These are phyloP conservation scores for Petrophora chlorosata DNA, from an alignment of 2,888 invertebrate genomes.

Conservation along the genomic window DNA sequence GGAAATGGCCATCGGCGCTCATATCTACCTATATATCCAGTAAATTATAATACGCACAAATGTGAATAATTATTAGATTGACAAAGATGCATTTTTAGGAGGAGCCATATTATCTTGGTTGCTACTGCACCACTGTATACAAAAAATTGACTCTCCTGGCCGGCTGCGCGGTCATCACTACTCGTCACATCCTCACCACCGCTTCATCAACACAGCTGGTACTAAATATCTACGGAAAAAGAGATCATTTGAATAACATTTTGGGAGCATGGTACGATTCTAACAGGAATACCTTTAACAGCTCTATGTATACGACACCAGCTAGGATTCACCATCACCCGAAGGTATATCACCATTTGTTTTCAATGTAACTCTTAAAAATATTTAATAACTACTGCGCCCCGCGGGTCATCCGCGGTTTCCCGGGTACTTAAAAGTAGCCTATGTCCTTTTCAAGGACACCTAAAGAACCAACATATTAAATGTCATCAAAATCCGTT, in stretches of 20 bases:
- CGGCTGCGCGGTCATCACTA: conserved; percentile 54
- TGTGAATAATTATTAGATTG: neutral
- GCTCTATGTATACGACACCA: conserved; percentile 48
- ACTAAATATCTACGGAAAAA: conserved; percentile 34
- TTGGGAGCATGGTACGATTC: conserved; percentile 60
- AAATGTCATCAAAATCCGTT: too few relatives aligned
- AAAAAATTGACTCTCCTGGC: conserved; percentile 40
- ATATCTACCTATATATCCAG: too few relatives aligned
- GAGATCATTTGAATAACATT: conserved; percentile 33
- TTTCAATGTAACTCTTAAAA: too few relatives aligned
- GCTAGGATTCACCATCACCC: conserved; percentile 58
- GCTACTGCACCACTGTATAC: conserved; percentile 55
- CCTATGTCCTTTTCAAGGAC: too few relatives aligned
- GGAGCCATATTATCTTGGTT: conserved; percentile 34
- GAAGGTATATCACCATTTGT: conserved; percentile 44
- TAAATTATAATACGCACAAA: neutral
- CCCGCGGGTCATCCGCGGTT: too few relatives aligned
- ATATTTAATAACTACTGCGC: too few relatives aligned
- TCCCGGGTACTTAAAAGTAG: too few relatives aligned
- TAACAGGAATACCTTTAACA: conserved; percentile 34
- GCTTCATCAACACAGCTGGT: conserved; percentile 56
- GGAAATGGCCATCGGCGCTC: too few relatives aligned
- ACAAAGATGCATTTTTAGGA: conserved; percentile 40
- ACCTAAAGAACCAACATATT: too few relatives aligned
- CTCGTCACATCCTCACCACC: conserved; percentile 56